Base-by-base conservation (phyloP, 2,113 vertebrate genomes). In the Erpornis zantholeuca region DNA sequence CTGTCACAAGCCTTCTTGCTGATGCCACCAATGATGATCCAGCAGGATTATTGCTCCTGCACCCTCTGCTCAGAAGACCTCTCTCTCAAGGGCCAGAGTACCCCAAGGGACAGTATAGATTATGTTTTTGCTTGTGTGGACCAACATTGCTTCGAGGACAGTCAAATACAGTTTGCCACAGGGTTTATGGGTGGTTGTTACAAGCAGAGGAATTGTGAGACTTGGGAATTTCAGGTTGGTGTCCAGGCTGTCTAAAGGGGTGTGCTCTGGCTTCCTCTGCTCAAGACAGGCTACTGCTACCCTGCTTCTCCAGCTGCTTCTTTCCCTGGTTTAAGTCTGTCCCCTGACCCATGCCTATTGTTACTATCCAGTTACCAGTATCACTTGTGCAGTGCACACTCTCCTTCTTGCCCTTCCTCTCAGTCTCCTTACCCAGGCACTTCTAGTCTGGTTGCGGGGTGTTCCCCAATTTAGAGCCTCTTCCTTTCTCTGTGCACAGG, bases 141-240 rank as follows among this genome's bases (percentile, higher is more conserved):
- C 19, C 56, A 82, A 0, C 36, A 24, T 8, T 25, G 21, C 19
- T 8, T 73, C 64, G 44, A 73, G 64, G 20, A 28, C 38, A 85
- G 35, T 29, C 61, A 77, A 28, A 59, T n/a, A 35, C 17, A 38
- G 2, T 76, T 89, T 82, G 44, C 29, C 12, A 6, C 0, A 0
- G 25, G 3, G 3, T 36, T 95, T 72, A 14, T 21, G 33, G 36
- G 8, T 6, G 7, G 9, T 35, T 92, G 15, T 68, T 77, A 56
- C 12, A 27, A 91, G 40, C 40, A 76, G 57, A 80, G 68, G 33
- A 83, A 18, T 54, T 33, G 64, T 25, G 54, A 92, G 19, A 29
- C 24, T 31, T 6, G 1, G n/a, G 22, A 84, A 49, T 66, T 66
- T 36, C 54, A 56, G 47, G 19, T 65, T 9, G 9, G 6, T 45